These are phyloP conservation scores for Notoglanidium macrostoma DNA, from an alignment of 2,797 vertebrate genomes.

Conservation along the genomic window DNA sequence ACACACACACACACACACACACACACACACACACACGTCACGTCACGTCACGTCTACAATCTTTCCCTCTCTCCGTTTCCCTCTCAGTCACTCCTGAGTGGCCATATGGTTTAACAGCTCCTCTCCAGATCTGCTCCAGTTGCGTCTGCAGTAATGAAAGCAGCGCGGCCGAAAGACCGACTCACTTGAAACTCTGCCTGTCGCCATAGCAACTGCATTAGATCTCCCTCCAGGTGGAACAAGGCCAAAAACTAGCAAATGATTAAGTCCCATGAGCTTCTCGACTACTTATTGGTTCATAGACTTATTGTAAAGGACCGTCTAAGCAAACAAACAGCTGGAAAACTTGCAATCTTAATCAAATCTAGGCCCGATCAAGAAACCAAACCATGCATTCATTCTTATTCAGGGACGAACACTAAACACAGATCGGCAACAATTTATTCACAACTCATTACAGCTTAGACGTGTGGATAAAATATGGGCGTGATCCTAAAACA, in stretches of 20 bases:
- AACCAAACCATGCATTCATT: not conserved
- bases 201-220: constrained; percentile 55
- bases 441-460: not conserved
- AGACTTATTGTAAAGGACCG: not conserved
- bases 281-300: not conserved
- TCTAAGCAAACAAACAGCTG: not conserved
- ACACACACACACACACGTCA: too few species aligned
- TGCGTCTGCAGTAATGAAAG: constrained; percentile 38
- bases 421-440: not conserved
- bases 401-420: not conserved
- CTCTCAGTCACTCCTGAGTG: constrained; percentile 16
- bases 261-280: constrained; percentile 5
- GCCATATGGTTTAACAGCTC: constrained; percentile 35
- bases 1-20: too few species aligned
- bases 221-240: constrained; percentile 13
- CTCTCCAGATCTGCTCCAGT: constrained; percentile 16
- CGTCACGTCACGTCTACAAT: constrained; percentile 1
- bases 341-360: not conserved
- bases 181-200: constrained; percentile 51
- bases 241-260: constrained; percentile 16
- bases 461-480: not conserved
- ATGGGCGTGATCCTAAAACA: not conserved
- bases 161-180: constrained; percentile 30
- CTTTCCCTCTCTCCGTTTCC: not conserved
- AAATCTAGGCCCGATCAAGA: not conserved